Evolutionary conservation across 2,797 vertebrate species (phyloP), one percentile per base, ranked within the genome.

Genomic region (Urocyon cinereoargenteus): DNA sequence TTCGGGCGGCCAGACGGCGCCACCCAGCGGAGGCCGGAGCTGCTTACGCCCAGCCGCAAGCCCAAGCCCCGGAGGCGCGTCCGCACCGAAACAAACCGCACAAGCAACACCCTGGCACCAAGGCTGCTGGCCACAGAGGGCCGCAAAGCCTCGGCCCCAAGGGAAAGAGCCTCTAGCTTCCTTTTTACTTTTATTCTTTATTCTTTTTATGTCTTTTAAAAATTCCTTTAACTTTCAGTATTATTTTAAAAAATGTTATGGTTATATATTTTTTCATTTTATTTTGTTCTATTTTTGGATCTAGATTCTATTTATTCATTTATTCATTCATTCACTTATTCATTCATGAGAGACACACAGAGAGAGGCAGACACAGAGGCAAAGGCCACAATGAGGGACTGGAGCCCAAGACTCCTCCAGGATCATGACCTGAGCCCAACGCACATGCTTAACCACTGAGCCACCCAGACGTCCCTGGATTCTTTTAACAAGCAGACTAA

Each of bases 51-150:
- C n/a, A 68, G 66, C 66, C 66, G 4, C 21, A 18, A 2, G 66
- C 66, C 18, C 21, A 9, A 4, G 66, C 66, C 3, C 66, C 1
- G 0, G n/a, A 34, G 66, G 5, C 2, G 18, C 66, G 34, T 19
- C 21, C 34, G n/a, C n/a, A 19, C 4, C 4, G 9, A 21, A 11
- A 68, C 18, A 34, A 68, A 18, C n/a, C 34, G 66, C n/a, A 2
- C n/a, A 34, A 34, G 34, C n/a, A 68, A 4, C n/a, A 34, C 4
- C 0, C 4, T 10, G n/a, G n/a, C 66, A 68, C n/a, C n/a, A 34
- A 68, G 66, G 34, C 66, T 10, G 11, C n/a, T 21, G 66, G 5
- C 19, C n/a, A 34, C 10, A 34, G 18, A 9, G 4, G 18, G n/a
- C n/a, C 10, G 66, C n/a, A 68, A 68, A 68, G 18, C 66, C 34